Conservation (phyloP, 2,888 invertebrate genomes). For the Trichogramma dendrolimi region DNA sequence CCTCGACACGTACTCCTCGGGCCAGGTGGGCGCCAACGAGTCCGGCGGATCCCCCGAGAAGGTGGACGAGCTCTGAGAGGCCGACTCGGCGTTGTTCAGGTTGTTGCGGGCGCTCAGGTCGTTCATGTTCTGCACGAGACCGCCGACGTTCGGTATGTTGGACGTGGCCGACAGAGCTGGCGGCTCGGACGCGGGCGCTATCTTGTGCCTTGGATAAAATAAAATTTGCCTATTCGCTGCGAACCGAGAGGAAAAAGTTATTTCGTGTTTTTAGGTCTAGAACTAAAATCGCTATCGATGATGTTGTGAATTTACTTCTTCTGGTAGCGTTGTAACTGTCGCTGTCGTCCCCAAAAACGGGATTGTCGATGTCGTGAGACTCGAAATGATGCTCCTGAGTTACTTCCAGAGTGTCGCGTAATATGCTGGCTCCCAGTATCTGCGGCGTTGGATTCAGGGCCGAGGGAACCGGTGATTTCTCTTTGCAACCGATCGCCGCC, state of each 20-base stretch:
- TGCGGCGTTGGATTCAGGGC: constrained; percentile 46
- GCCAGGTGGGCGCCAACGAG: constrained; percentile 58
- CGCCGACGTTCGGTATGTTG: constrained; percentile 48
- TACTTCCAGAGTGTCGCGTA: constrained; percentile 51
- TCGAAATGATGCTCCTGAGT: constrained; percentile 52
- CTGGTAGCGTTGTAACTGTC: constrained; percentile 56
- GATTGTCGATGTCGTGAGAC: constrained; percentile 53
- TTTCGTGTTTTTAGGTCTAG: not conserved
- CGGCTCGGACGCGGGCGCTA: constrained; percentile 44
- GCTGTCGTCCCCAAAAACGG: constrained; percentile 49
- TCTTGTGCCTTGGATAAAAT: constrained; percentile 43
- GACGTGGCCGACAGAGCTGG: constrained; percentile 46
- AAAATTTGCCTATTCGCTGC: constrained; percentile 42
- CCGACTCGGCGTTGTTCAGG: constrained; percentile 35
- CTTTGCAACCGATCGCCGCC: constrained; percentile 46
- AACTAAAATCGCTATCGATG: not conserved
- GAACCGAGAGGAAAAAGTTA: constrained; percentile 7
- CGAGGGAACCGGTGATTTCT: constrained; percentile 47
- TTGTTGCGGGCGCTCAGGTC: constrained; percentile 46
- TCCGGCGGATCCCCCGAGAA: constrained; percentile 47
- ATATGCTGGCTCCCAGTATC: constrained; percentile 58
- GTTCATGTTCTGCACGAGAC: constrained; percentile 49
- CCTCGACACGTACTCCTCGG: constrained; percentile 64
- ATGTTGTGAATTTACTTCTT: constrained; percentile 53
- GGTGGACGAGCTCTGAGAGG: constrained; percentile 45